Percentiles rank a stretch among this genome's conserved stretches.
These are phyloP conservation scores for Pristionchus exspectatus DNA, from an alignment of 2,888 invertebrate genomes.

Conservation along the genomic window DNA sequence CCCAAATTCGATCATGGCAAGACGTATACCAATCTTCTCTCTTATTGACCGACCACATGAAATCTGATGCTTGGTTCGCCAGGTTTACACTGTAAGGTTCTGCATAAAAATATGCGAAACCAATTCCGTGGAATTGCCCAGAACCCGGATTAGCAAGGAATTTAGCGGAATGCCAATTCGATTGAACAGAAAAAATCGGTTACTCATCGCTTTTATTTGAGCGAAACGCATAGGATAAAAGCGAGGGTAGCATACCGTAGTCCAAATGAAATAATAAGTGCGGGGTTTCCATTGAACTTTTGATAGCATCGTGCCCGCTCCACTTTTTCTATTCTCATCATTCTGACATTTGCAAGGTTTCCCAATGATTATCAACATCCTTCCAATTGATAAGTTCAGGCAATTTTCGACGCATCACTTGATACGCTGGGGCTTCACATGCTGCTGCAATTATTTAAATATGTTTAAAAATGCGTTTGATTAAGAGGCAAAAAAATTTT, in stretches of 20 bases:
- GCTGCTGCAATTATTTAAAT: background rate
- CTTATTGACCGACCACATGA: too few relatives aligned
- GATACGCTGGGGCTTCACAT: background rate
- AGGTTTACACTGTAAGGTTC: background rate
- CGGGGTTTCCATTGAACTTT: background rate
- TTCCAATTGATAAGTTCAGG: conserved; percentile 3
- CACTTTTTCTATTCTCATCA: conserved; percentile 18
- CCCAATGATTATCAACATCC: background rate
- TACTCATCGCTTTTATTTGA: background rate
- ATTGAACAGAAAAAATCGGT: background rate
- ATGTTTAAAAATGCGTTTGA: too few relatives aligned
- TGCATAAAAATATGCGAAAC: background rate
- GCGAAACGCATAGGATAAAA: background rate
- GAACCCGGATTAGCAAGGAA: background rate
- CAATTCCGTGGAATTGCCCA: background rate
- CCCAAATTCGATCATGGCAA: too few relatives aligned
- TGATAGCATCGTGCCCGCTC: background rate
- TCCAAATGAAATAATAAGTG: background rate
- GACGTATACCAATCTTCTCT: too few relatives aligned
- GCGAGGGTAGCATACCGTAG: background rate
- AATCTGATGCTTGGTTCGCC: background rate
- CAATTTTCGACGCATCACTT: background rate
- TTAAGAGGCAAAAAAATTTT: too few relatives aligned
- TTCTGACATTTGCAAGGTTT: conserved; percentile 4
- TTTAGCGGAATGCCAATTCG: background rate